A percentile compares a stretch with the other conserved stretches of the same genome.
These are phyloP conservation scores for Pangasianodon gigas DNA, from an alignment of 2,113 vertebrate genomes.

Conservation along the genomic window DNA sequence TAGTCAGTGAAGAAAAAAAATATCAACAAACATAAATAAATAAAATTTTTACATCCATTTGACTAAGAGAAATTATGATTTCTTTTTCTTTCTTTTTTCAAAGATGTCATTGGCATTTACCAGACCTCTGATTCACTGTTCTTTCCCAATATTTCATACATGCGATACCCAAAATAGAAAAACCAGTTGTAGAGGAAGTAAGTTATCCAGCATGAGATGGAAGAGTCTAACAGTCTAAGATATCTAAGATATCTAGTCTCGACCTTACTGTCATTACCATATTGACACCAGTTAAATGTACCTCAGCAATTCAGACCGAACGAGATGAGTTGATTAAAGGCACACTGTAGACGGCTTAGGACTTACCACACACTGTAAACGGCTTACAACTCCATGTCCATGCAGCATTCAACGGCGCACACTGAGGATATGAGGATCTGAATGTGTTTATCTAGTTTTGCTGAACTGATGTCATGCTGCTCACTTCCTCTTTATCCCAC, in stretches of 20 bases:
- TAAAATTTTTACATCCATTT: too few species aligned
- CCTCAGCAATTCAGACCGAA: not conserved
- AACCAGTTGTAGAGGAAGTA: not conserved
- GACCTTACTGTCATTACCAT: not conserved
- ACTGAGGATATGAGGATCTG: not conserved
- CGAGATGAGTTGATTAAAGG: not conserved
- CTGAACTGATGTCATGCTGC: not conserved
- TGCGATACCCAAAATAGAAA: not conserved
- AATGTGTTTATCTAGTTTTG: not conserved
- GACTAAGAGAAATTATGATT: not conserved
- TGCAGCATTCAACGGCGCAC: not conserved
- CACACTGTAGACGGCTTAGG: not conserved
- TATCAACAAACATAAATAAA: too few species aligned
- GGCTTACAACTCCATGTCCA: not conserved
- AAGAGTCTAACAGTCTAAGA: not conserved
- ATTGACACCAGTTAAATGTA: not conserved
- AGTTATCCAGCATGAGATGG: not conserved
- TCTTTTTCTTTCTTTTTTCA: not conserved
- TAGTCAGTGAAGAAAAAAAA: not conserved
- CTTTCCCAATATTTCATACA: not conserved
- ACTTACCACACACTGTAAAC: not conserved
- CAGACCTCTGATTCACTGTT: not conserved
- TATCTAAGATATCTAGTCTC: too few species aligned
- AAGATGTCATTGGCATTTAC: not conserved
- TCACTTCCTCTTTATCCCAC: slow-evolving; percentile 12